Evolutionary conservation across 2,113 vertebrate genomes (phyloP).

Genomic region (Drymodes brunneopygia): DNA sequence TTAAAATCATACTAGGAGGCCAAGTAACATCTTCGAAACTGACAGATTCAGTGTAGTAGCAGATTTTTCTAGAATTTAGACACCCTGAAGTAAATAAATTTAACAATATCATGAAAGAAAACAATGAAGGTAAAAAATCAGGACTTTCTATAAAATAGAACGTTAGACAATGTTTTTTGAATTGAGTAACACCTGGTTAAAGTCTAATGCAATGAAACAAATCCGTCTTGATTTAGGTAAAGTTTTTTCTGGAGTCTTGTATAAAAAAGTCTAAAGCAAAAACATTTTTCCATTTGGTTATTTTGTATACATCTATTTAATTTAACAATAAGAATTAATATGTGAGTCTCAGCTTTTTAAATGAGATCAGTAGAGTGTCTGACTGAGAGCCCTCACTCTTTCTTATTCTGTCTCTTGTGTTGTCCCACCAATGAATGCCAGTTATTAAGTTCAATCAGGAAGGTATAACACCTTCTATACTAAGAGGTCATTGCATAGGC

Average conservation of each 20-base stretch:
- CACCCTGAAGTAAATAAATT: constrained; percentile 49
- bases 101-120: constrained; percentile 19
- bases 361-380: background rate
- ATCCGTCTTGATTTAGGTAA: background rate
- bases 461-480: background rate
- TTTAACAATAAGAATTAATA: background rate
- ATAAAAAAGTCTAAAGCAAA: background rate
- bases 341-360: background rate
- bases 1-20: background rate
- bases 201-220: background rate
- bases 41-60: background rate
- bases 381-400: background rate
- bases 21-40: background rate
- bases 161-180: background rate
- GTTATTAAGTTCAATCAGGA: background rate
- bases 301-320: background rate
- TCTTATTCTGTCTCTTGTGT: background rate
- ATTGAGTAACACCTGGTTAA: background rate
- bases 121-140: background rate
- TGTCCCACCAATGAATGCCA: background rate
- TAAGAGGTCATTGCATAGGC: background rate
- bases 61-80: background rate
- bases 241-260: background rate
- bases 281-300: background rate
- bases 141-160: background rate